phyloP scores from a whole-genome alignment of 2,113 vertebrate species.

The Myiozetetes cayanensis region DNA sequence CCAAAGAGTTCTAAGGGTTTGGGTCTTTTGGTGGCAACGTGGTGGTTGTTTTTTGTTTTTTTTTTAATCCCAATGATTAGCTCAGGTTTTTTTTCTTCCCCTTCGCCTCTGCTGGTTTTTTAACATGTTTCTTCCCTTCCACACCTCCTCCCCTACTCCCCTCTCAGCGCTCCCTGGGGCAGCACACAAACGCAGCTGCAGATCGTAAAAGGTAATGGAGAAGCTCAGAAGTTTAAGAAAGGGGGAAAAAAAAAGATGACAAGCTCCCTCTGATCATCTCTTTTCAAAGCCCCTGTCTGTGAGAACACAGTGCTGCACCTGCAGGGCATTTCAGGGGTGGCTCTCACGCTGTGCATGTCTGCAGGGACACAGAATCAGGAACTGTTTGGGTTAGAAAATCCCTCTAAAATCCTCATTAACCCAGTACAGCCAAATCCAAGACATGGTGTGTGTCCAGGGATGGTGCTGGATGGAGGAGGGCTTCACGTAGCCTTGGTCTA shows the following conservation, averaged over 20 bases:
- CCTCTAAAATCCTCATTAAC: not conserved
- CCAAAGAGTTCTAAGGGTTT: slow-evolving; percentile 7
- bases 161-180: not conserved
- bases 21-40: not conserved
- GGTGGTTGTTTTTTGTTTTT: not conserved
- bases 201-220: slow-evolving; percentile 28
- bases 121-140: not conserved
- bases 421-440: not conserved
- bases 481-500: not conserved
- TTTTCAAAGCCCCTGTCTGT: not conserved
- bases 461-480: not conserved
- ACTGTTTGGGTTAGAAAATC: not conserved
- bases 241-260: not conserved
- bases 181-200: slow-evolving; percentile 18
- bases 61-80: not conserved
- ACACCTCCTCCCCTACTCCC: not conserved
- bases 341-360: fast-evolving
- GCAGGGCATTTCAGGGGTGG: not conserved
- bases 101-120: not conserved
- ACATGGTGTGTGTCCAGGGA: fast-evolving
- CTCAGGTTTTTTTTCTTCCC: not conserved
- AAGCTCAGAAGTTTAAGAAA: slow-evolving; percentile 62
- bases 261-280: slow-evolving; percentile 42
- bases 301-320: not conserved
- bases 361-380: not conserved